These are phyloP conservation scores for Larimichthys polyactis DNA, from an alignment of 2,113 vertebrate species.

Conservation along the genomic window DNA sequence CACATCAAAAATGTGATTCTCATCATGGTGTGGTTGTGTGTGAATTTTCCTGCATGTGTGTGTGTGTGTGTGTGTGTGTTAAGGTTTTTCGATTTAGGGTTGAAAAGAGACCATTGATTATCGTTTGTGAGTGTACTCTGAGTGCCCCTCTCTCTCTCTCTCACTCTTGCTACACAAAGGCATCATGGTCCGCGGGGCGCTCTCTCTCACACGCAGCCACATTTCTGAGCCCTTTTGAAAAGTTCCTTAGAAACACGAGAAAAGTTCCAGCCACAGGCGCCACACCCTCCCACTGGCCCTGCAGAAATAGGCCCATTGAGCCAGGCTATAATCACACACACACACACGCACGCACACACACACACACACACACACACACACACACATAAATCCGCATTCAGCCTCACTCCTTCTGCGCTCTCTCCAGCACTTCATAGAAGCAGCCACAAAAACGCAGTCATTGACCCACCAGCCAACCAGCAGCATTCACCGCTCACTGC, in stretches of 20 bases:
- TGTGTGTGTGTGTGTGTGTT: conserved; percentile 20
- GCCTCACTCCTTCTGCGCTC: conserved; percentile 39
- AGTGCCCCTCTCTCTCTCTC: conserved; percentile 59
- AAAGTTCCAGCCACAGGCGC: conserved; percentile 81
- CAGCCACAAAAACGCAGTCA: conserved; percentile 68
- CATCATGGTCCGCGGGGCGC: conserved; percentile 71
- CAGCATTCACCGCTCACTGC: conserved; percentile 50
- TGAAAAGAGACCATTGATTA: conserved; percentile 77
- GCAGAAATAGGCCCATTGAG: conserved; percentile 78
- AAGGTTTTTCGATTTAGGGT: conserved; percentile 53
- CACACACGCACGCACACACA: conserved; percentile 35
- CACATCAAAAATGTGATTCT: conserved; percentile 66
- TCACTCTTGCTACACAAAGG: conserved; percentile 69
- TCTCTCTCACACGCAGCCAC: conserved; percentile 69
- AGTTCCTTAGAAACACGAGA: conserved; percentile 84
- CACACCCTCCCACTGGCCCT: conserved; percentile 80
- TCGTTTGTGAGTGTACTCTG: conserved; percentile 56
- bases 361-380: conserved; percentile 54
- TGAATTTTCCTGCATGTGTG: neutral
- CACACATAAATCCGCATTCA: conserved; percentile 63
- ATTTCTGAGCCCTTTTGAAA: conserved; percentile 81
- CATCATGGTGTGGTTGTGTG: conserved; percentile 40
- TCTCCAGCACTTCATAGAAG: conserved; percentile 55
- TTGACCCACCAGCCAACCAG: conserved; percentile 66
- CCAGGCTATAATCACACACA: conserved; percentile 69